Evolutionary conservation across 2,797 vertebrate genomes (phyloP), one percentile per base, ranked within the genome.

Genomic region (Netta rufina): DNA sequence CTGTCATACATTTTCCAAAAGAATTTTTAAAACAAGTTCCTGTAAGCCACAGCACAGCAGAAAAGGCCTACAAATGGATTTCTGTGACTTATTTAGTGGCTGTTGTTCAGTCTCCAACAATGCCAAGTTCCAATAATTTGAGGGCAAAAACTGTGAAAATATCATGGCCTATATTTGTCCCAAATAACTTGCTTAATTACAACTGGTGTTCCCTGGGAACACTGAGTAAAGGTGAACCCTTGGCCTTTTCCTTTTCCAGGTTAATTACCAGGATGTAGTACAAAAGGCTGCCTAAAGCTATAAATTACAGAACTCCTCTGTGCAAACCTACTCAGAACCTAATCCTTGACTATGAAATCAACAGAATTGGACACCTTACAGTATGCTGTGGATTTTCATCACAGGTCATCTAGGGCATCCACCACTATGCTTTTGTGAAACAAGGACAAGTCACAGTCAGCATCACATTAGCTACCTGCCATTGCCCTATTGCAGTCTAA

Each of bases 271-370:
- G 84, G 86, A 91, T 61, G 61, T 4, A 74, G 32, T 2, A 93
- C 22, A 90, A 74, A 92, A 83, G 60, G 67, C 32, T 90, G 84
- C 94, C 94, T 77, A 85, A 67, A 94, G 94, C 93, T 87, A 89
- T 54, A 83, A 84, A 87, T 82, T 74, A 43, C 53, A 57, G 49
- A 9, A 30, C 43, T 60, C 56, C 57, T 17, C 56, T 47, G 25
- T 60, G 43, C 19, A 36, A n/a, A 38, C 49, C 49, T 25, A 67
- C 88, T 79, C 77, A 0, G 0, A 93, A 84, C 90, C 43, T 25
- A 30, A 88, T 61, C 76, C 54, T 66, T 18, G 54, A 90, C 91
- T 84, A 58, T 12, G 58, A 94, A 95, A 95, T 14, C 58, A 69
- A 69, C 33, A 74, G 69, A 93, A 87, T 82, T 38, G 69, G 81